These are phyloP conservation scores for Charadrius vociferus DNA, from an alignment of 2,113 vertebrate species.

Conservation along the genomic window DNA sequence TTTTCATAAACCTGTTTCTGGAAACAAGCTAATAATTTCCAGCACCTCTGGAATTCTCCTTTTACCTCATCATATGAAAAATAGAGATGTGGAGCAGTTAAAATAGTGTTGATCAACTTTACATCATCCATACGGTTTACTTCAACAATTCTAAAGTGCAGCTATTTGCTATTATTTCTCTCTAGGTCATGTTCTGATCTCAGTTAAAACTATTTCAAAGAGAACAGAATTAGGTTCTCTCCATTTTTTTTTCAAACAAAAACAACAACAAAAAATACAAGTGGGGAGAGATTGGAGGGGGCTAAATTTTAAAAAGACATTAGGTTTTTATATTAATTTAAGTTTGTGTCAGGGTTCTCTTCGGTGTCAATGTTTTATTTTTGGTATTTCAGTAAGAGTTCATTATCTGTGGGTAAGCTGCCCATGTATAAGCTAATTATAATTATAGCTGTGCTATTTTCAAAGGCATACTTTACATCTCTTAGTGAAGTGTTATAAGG, in stretches of 20 bases:
- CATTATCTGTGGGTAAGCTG: background rate
- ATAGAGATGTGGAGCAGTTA: background rate
- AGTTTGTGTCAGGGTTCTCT: background rate
- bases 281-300: fast-evolving
- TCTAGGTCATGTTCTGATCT: background rate
- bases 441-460: background rate
- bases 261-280: background rate
- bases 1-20: background rate
- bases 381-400: background rate
- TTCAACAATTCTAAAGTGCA: background rate
- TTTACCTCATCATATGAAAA: background rate
- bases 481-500: background rate
- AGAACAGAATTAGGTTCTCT: background rate
- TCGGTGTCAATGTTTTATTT: background rate
- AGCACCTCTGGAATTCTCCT: background rate
- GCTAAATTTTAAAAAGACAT: background rate
- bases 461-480: background rate
- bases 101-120: background rate
- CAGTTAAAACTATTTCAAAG: background rate
- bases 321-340: background rate
- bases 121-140: background rate
- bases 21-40: background rate
- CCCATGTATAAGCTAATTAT: background rate
- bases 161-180: background rate
- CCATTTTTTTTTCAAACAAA: background rate